Base-by-base conservation (phyloP, 2,113 vertebrate genomes). In the Triplophysa rosa region DNA sequence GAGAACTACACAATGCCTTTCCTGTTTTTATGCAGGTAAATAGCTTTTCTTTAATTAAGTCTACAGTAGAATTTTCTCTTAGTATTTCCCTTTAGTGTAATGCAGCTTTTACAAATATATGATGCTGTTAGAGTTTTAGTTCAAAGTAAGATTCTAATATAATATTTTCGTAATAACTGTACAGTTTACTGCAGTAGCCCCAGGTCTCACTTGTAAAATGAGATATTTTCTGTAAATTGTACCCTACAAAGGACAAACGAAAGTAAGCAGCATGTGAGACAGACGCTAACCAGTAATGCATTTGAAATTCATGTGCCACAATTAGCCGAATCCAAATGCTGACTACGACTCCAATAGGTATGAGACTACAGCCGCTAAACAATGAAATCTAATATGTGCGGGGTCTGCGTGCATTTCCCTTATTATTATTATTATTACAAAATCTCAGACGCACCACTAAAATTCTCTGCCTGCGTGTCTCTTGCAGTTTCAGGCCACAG, bases 351-450 rank as follows among this genome's bases (percentile, higher is more conserved):
- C 93, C 29, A 72, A 72, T 94, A 93, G 90, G 92, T 93, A 93
- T 90, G 92, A 93, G 91, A 92, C 92, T 93, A 68, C 37, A 80
- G 79, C 81, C 93, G 92, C 93, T 93, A 94, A 95, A 94, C 93
- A 94, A 92, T 94, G 94, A 93, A 94, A 94, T 92, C 89, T 90
- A 91, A 92, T 91, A 93, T 90, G 93, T 90, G 89, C 91, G 92
- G 90, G 86, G 92, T 89, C 93, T 91, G 92, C 94, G 92, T 94
- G 92, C 94, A 94, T 92, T 92, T 94, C 92, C 91, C 92, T 94
- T 93, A 95, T 95, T 95, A 95, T 95, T 95, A 95, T 94, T 37
- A 95, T 95, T 95, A 95, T 95, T 95, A 95, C 94, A 91, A 93
- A 94, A 92, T 94, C 54, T 74, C 92, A 93, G 91, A 91, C 93